Evolutionary conservation across 2,113 vertebrate species (phyloP), one percentile per base, ranked within the genome.

Genomic region (Oreocharis arfaki): DNA sequence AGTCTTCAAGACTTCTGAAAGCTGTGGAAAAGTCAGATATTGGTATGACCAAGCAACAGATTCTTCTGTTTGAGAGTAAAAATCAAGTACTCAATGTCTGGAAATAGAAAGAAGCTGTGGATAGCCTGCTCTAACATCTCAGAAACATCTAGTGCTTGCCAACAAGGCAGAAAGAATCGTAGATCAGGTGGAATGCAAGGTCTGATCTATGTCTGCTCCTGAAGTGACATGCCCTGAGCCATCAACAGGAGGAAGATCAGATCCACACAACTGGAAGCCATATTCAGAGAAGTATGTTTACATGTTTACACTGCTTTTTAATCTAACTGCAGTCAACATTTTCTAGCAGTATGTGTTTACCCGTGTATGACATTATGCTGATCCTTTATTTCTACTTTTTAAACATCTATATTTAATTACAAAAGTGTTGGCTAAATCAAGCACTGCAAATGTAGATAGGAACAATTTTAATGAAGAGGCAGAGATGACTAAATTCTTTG

Each of bases 401-500:
- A 67, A 53, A 13, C 4, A 73, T 9, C 8, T 77, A 21, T 57
- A 61, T 94, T 92, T 92, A 89, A 92, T 89, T 81, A 57, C 33
- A 95, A 91, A 95, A 75, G 5, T 8, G 37, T 61, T 60, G 59
- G 64, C n/a, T 96, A 91, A 93, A 80, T 84, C 61, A 91, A 84
- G 26, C 30, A 35, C 57, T 76, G 42, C 69, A 74, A 86, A 86
- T 57, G 52, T 37, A 85, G 93, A 84, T 90, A 95, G 42, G 89
- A 85, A 80, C 42, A 95, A 80, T 87, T 71, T 88, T 79, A 63
- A 83, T 15, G 41, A 84, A 97, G 91, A 96, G 86, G 57, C 69
- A 95, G 85, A 93, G 81, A 90, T 78, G 94, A 87, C 3, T 9
- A 65, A 84, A 81, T 61, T 96, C 46, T 96, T 97, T 96, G 83